Evolutionary conservation across 2,888 invertebrate species (phyloP), one percentile per base, ranked within the genome.

Genomic region (Entomobrya proxima): DNA sequence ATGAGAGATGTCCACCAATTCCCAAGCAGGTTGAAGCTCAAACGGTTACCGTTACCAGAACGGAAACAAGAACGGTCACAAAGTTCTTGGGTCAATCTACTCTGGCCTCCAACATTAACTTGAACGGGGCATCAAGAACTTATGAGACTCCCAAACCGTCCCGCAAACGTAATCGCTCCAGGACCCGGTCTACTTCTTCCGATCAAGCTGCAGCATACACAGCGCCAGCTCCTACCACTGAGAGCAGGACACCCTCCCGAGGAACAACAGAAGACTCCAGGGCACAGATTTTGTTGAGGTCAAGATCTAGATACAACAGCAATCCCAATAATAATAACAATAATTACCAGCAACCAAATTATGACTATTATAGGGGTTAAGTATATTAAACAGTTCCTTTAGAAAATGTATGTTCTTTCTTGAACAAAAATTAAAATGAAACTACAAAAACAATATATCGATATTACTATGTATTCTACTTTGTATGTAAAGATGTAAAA

Each of bases 1-100:
- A 61, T n/a, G 87, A 88, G 27, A 77, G 69, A 74, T 88, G 88
- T 77, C 88, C 88, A n/a, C 88, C 88, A n/a, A 85, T 86, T n/a
- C 84, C 84, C 3, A 76, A 84, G 21, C 55, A 50, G 7, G 77
- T 50, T 24, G 82, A 77, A n/a, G 75, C 76, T 21, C 35, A 58
- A 72, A 77, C 82, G 2, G 64, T 86, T 1, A 88, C 88, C 1
- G 69, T 86, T 1, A 88, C 88, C 3, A 44, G 47, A 21, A 88
- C 87, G 21, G 85, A 87, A 61, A 86, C 80, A 7, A 84, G 40
- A 35, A 88, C 88, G 2, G 72, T 88, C 3, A 88, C 88, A 18
- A 88, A 88, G 74, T 84, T 88, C 32, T 67, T 88, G 2, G 87
- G 85, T 27, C 87, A 87, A 47, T 69, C 81, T 9, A 74, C 84